Evolutionary conservation across 2,797 vertebrate genomes (phyloP).

Genomic region (Protonibea diacanthus): DNA sequence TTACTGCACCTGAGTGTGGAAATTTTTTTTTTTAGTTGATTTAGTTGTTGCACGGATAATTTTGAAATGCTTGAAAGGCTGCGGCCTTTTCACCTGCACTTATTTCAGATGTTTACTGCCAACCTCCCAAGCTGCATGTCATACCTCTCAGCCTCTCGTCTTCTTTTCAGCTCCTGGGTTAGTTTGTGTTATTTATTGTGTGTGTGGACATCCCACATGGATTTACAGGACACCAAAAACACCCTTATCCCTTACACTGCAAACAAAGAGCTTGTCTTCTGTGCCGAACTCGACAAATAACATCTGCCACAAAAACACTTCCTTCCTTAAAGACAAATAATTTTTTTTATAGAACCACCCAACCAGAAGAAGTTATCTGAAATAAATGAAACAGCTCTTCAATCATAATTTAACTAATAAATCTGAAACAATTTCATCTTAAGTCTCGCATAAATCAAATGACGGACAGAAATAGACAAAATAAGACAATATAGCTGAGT

Average conservation of each 20-base stretch:
- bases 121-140: slow-evolving; percentile 8
- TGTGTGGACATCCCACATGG: background rate
- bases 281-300: background rate
- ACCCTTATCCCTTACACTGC: too few relatives aligned
- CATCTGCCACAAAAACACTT: background rate
- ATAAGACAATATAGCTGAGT: background rate
- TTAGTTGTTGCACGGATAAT: background rate
- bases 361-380: background rate
- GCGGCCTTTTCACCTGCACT: slow-evolving; percentile 23
- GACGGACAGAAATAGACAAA: too few relatives aligned
- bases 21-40: too few relatives aligned
- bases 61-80: slow-evolving; percentile 18
- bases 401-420: background rate
- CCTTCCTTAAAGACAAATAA: background rate
- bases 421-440: background rate
- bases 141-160: background rate
- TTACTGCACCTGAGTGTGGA: background rate
- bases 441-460: background rate
- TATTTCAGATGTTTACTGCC: slow-evolving; percentile 24
- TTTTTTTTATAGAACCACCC: background rate
- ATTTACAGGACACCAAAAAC: background rate
- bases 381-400: background rate
- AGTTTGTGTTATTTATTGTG: background rate
- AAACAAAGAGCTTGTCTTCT: background rate
- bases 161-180: background rate